Evolutionary conservation across 2,113 vertebrate species (phyloP).

Genomic region (Mystacornis crossleyi): DNA sequence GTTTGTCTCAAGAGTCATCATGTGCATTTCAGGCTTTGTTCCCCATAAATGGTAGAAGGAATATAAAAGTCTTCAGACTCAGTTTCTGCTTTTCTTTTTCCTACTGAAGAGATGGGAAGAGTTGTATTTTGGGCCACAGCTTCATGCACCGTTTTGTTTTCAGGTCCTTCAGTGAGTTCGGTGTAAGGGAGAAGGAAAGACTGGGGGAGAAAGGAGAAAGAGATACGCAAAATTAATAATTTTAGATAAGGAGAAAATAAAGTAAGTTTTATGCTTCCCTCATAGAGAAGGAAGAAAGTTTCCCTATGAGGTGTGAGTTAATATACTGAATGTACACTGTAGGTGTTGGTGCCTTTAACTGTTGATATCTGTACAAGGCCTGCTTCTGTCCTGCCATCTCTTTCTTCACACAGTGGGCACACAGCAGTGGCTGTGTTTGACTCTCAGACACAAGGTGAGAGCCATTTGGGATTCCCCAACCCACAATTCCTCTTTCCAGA

Average conservation of each 20-base stretch:
- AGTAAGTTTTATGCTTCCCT: background rate
- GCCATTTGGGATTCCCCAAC: background rate
- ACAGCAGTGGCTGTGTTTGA: background rate
- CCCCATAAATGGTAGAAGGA: background rate
- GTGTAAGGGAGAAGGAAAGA: background rate
- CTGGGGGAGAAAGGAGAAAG: background rate
- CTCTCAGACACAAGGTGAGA: background rate
- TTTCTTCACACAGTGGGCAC: background rate
- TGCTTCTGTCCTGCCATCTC: background rate
- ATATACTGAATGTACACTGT: background rate
- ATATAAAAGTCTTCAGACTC: background rate
- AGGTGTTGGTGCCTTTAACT: background rate
- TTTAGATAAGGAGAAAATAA: background rate
- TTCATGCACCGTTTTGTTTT: background rate
- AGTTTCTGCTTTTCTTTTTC: background rate
- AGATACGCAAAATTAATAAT: background rate
- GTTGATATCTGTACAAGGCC: background rate
- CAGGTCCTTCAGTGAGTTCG: background rate
- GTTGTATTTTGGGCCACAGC: background rate
- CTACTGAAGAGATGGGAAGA: background rate
- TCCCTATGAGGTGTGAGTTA: background rate
- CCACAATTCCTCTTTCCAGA: background rate
- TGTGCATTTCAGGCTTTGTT: background rate
- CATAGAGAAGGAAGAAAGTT: background rate
- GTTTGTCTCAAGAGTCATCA: background rate